These are phyloP conservation scores for Girardinichthys multiradiatus DNA, from an alignment of 2,113 vertebrate species.

Conservation along the genomic window DNA sequence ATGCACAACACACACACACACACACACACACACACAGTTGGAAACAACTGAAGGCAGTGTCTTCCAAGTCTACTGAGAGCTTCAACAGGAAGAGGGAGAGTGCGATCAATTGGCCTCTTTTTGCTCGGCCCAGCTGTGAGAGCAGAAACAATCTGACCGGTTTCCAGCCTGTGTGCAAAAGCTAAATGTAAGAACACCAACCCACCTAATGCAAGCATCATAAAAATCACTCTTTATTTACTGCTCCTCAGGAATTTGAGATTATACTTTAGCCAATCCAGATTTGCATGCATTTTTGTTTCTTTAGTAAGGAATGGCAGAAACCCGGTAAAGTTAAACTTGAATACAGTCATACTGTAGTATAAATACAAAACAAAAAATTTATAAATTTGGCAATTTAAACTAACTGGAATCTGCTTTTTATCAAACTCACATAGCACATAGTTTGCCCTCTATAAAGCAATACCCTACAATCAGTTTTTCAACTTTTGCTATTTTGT, in stretches of 20 bases:
- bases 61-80: constrained; percentile 56
- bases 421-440: neutral
- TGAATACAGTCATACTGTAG: no score
- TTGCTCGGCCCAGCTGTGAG: constrained; percentile 63
- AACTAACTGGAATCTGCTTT: neutral
- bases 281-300: neutral
- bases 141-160: constrained; percentile 69
- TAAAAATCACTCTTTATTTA: constrained; percentile 8
- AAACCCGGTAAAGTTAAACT: neutral
- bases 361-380: no score
- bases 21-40: constrained; percentile 28
- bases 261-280: neutral
- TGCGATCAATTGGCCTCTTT: constrained; percentile 78
- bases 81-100: constrained; percentile 77
- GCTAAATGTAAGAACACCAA: constrained; percentile 29
- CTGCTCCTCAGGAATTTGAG: constrained; percentile 4
- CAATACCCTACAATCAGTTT: no score
- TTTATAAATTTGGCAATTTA: no score
- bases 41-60: constrained; percentile 45
- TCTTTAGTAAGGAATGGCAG: no score
- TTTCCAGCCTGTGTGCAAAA: constrained; percentile 54
- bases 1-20: constrained; percentile 5
- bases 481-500: neutral
- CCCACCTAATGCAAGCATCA: constrained; percentile 3
- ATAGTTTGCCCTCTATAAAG: no score